A percentile compares a stretch with the other conserved stretches of the same genome.
Conservation (phyloP, 2,113 vertebrate genomes). For the Atrichornis clamosus region DNA sequence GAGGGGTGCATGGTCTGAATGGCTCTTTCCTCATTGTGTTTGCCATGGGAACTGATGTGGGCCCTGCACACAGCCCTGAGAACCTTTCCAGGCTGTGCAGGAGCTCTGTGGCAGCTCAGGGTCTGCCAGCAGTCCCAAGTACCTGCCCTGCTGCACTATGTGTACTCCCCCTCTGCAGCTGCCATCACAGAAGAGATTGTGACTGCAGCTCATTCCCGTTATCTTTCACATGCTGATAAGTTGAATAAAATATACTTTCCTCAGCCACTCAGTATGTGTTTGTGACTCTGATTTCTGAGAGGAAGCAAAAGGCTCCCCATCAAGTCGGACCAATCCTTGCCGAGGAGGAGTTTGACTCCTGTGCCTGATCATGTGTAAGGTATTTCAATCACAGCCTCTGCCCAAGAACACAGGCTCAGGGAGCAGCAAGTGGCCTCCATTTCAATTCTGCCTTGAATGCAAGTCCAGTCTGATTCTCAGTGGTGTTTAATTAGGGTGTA, state of each 20-base stretch:
- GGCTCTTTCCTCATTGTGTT: not conserved
- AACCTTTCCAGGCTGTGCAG: not conserved
- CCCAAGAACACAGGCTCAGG: not conserved
- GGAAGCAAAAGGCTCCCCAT: not conserved
- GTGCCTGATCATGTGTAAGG: not conserved
- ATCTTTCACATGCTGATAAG: constrained; percentile 29
- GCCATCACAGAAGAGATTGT: not conserved
- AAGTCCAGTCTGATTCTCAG: not conserved
- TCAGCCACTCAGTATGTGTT: not conserved
- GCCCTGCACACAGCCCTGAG: not conserved
- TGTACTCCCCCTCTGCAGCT: not conserved
- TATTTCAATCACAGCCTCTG: constrained; percentile 20
- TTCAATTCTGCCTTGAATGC: not conserved
- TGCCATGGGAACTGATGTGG: not conserved
- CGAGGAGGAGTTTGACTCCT: not conserved
- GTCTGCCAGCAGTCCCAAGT: accelerated
- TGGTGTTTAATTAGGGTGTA: not conserved
- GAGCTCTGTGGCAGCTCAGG: too few species aligned
- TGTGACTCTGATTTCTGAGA: constrained; percentile 9
- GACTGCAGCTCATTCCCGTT: not conserved
- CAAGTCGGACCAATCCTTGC: not conserved
- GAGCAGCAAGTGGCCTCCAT: not conserved
- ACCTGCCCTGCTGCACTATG: not conserved
- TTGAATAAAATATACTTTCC: constrained; percentile 40
- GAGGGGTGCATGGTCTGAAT: accelerated